Evolutionary conservation across 2,888 invertebrate genomes (phyloP).

Genomic region (Acanthosepion esculentum): DNA sequence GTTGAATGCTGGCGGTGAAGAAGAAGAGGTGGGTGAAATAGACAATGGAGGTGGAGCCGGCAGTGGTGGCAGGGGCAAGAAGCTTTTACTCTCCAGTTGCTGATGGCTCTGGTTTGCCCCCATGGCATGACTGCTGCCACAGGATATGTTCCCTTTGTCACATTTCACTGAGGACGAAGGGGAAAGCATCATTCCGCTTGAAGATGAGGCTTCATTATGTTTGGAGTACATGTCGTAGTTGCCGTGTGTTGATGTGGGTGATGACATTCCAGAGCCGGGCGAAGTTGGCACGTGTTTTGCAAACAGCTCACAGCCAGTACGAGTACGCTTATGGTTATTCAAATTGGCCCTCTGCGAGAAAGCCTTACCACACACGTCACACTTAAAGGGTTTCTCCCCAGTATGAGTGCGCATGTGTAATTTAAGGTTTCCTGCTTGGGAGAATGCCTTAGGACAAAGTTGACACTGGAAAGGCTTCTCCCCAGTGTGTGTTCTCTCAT

Average conservation of each 20-base stretch:
- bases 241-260: neutral
- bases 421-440: constrained; percentile 45
- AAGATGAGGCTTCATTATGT: neutral
- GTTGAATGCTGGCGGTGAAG: neutral
- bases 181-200: too few species aligned
- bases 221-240: neutral
- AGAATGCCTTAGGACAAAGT: constrained; percentile 42
- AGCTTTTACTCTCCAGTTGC: too few species aligned
- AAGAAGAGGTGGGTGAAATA: too few species aligned
- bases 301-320: constrained; percentile 40
- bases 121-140: too few species aligned
- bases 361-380: constrained; percentile 36
- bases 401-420: constrained; percentile 45
- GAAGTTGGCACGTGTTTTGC: neutral
- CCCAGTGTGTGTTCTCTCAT: constrained; percentile 39
- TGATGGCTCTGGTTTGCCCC: too few species aligned
- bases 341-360: constrained; percentile 45
- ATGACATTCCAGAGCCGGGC: neutral
- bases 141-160: too few species aligned
- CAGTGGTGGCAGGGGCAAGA: too few species aligned
- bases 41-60: too few species aligned
- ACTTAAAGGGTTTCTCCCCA: constrained; percentile 42
- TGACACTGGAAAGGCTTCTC: constrained; percentile 44
- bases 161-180: too few species aligned
- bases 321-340: constrained; percentile 44